These are phyloP conservation scores for Pseudopipra pipra DNA, from an alignment of 2,113 vertebrate species.

Conservation along the genomic window DNA sequence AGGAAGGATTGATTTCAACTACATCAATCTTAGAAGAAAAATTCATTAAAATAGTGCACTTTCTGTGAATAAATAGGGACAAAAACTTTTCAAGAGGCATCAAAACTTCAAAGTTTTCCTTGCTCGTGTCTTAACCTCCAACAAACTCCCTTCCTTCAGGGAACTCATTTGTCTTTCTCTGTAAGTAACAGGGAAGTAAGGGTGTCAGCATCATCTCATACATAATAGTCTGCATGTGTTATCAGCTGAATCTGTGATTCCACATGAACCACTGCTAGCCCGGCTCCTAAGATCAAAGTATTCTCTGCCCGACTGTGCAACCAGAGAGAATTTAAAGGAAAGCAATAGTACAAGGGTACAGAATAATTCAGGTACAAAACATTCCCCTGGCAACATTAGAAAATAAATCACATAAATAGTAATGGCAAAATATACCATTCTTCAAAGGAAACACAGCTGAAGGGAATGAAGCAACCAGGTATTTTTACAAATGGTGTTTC, in stretches of 20 bases:
- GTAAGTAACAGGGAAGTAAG: not conserved
- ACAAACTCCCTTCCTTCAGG: not conserved
- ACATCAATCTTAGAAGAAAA: not conserved
- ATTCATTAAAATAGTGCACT: not conserved
- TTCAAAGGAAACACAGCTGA: conserved; percentile 59
- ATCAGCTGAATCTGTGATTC: not conserved
- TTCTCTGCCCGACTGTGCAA: not conserved
- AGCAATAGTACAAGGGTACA: not conserved
- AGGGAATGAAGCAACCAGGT: conserved; percentile 24
- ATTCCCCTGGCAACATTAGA: conserved; percentile 51
- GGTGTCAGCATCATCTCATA: not conserved
- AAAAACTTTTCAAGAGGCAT: not conserved
- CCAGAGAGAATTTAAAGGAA: conserved; percentile 24
- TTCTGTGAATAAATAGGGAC: not conserved
- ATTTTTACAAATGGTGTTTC: conserved; percentile 18
- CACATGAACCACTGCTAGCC: not conserved
- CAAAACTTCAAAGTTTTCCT: not conserved
- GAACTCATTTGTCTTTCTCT: not conserved
- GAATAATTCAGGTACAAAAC: conserved; percentile 49
- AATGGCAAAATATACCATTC: conserved; percentile 43
- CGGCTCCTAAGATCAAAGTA: conserved; percentile 28
- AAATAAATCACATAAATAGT: conserved; percentile 56
- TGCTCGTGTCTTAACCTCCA: not conserved
- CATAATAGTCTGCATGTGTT: not conserved
- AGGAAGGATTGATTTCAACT: not conserved